These are phyloP conservation scores for Siderastrea radians DNA, from an alignment of 92 coral and sea anemone species.

Conservation along the genomic window DNA sequence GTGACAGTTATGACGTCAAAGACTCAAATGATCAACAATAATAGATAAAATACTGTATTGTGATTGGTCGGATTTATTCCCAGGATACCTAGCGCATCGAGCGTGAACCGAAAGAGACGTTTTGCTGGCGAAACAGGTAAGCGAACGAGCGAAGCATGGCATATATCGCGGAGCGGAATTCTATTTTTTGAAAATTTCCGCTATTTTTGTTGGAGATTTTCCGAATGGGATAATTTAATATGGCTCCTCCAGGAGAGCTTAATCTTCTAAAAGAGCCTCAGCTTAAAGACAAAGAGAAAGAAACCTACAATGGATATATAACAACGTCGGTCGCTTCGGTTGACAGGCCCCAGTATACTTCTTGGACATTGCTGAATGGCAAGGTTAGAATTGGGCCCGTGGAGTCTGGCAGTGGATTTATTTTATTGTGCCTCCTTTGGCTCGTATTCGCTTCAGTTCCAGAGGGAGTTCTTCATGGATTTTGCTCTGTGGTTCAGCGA, in stretches of 20 bases:
- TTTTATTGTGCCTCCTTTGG: constrained; percentile 83
- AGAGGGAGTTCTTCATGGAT: constrained; percentile 81
- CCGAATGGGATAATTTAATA: constrained; percentile 51
- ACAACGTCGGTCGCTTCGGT: constrained; percentile 92
- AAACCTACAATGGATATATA: constrained; percentile 97
- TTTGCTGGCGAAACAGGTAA: constrained; percentile 23
- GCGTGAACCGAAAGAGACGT: constrained; percentile 57
- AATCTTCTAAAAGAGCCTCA: constrained; percentile 65
- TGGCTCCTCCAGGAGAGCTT: constrained; percentile 79
- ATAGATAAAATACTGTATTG: constrained; percentile 61
- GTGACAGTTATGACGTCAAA: constrained; percentile 90
- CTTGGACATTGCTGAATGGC: constrained; percentile 89
- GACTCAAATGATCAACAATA: constrained; percentile 83
- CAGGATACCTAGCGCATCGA: constrained; percentile 56
- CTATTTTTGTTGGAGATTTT: constrained; percentile 10
- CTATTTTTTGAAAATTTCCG: constrained; percentile 5
- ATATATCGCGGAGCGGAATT: constrained; percentile 14
- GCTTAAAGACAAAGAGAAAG: constrained; percentile 89
- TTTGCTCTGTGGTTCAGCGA: constrained; percentile 84
- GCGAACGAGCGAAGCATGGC: constrained; percentile 37
- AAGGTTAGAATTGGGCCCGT: constrained; percentile 88
- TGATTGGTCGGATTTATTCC: constrained; percentile 79
- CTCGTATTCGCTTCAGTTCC: constrained; percentile 95
- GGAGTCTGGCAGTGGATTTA: constrained; percentile 90
- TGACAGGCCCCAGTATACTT: constrained; percentile 82